A percentile compares a stretch with the other conserved stretches of the same genome.
These are phyloP conservation scores for Sycophaga agraensis DNA, from an alignment of 1,140 invertebrate species.

Conservation along the genomic window DNA sequence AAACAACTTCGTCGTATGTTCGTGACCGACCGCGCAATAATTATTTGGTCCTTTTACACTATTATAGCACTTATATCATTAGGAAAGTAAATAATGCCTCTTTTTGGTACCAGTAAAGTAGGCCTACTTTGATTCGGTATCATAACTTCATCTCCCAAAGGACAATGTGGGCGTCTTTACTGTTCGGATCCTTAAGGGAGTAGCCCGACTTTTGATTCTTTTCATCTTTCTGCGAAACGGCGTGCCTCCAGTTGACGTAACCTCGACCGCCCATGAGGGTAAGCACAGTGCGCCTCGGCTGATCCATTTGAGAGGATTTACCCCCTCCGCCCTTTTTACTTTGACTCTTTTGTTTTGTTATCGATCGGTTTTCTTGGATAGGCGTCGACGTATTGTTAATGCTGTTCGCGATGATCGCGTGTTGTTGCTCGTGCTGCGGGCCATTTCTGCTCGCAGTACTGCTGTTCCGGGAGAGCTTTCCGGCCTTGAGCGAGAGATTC, in stretches of 20 bases:
- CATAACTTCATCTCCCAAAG: constrained; percentile 90
- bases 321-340: constrained; percentile 43
- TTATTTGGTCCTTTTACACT: constrained; percentile 31
- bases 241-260: constrained; percentile 80
- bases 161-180: constrained; percentile 81
- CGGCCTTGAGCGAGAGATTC: constrained; percentile 69
- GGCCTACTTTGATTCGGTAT: constrained; percentile 42
- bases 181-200: constrained; percentile 63
- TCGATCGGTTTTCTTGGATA: not conserved
- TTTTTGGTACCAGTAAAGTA: constrained; percentile 27
- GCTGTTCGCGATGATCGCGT: constrained; percentile 23
- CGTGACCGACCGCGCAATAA: constrained; percentile 9
- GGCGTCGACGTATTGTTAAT: not conserved
- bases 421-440: constrained; percentile 49
- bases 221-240: constrained; percentile 45
- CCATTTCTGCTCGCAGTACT: constrained; percentile 69
- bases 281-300: constrained; percentile 74
- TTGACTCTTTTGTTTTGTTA: constrained; percentile 33
- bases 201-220: constrained; percentile 48
- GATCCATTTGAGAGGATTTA: constrained; percentile 53
- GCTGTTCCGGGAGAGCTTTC: constrained; percentile 69
- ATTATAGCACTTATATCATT: constrained; percentile 30
- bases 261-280: constrained; percentile 85
- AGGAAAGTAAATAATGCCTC: constrained; percentile 33
- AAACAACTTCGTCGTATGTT: not conserved